Conservation (phyloP, 2,888 invertebrate species). For the Pediacus dermestoides region DNA sequence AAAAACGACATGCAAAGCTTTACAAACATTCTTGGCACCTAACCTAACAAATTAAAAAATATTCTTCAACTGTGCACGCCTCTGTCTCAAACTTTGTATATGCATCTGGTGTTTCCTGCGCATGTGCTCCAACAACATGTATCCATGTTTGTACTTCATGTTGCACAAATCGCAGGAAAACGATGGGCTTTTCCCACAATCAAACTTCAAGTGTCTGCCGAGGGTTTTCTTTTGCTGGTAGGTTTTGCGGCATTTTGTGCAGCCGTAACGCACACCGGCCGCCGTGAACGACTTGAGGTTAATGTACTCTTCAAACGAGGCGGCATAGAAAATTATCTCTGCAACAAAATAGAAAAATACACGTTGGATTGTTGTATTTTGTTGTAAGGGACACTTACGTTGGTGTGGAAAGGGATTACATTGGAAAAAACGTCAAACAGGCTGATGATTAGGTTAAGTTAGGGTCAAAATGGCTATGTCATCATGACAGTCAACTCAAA, state of each 20-base stretch:
- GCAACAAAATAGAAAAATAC: too few species aligned
- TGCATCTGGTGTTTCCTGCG: conserved; percentile 31
- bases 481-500: too few species aligned
- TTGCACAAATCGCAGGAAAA: conserved; percentile 33
- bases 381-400: too few species aligned
- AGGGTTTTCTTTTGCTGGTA: conserved; percentile 37
- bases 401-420: too few species aligned
- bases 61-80: too few species aligned
- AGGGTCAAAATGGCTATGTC: too few species aligned
- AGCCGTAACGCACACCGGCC: conserved; percentile 30
- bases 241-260: conserved; percentile 24
- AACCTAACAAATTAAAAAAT: too few species aligned
- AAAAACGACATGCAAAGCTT: too few species aligned
- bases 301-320: conserved; percentile 40
- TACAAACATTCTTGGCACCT: too few species aligned
- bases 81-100: conserved; percentile 31
- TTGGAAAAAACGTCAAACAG: too few species aligned
- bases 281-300: conserved; percentile 37
- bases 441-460: too few species aligned
- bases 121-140: conserved; percentile 32
- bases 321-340: conserved; percentile 36
- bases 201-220: conserved; percentile 28
- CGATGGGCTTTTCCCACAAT: conserved; percentile 33
- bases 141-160: conserved; percentile 33
- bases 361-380: too few species aligned